phyloP scores from a whole-genome alignment of 1,140 invertebrate species.

The Scaptomyza hsui region DNA sequence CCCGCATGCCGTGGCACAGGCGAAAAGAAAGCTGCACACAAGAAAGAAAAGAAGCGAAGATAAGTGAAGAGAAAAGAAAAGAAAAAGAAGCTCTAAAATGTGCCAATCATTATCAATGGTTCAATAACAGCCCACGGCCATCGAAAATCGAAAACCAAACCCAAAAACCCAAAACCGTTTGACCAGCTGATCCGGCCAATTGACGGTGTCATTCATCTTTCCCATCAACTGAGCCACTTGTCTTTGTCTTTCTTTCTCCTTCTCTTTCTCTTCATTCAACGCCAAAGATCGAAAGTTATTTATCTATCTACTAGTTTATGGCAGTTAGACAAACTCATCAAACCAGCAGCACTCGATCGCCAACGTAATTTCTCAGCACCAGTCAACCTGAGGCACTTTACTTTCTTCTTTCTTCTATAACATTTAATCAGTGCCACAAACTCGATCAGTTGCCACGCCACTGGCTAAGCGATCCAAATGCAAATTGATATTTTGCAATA shows the following conservation, averaged over 20 bases:
- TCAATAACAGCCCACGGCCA: conserved; percentile 37
- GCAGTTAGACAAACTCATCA: conserved; percentile 13
- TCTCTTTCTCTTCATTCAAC: not conserved
- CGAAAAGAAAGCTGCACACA: conserved; percentile 86
- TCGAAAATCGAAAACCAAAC: not conserved
- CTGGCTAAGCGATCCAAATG: conserved; percentile 13
- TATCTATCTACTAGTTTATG: conserved; percentile 23
- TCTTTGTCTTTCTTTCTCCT: not conserved
- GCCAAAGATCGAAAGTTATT: conserved; percentile 67
- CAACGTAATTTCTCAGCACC: conserved; percentile 61
- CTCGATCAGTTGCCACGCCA: conserved; percentile 4
- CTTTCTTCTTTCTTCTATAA: conserved; percentile 60
- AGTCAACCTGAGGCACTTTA: conserved; percentile 43
- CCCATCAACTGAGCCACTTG: conserved; percentile 23
- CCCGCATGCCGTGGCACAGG: conserved; percentile 86
- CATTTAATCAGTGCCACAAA: conserved; percentile 49
- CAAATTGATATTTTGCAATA: conserved; percentile 71
- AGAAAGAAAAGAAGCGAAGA: not conserved
- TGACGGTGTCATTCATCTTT: conserved; percentile 62
- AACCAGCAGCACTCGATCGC: conserved; percentile 33
- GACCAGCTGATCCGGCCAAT: conserved; percentile 42
- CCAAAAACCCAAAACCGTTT: conserved; percentile 1
- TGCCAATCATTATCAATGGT: conserved; percentile 43
- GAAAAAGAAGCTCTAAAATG: conserved; percentile 22
- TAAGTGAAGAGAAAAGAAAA: conserved; percentile 7